These are phyloP conservation scores for Oreonectes daqikongensis DNA, from an alignment of 2,797 vertebrate species.

Conservation along the genomic window DNA sequence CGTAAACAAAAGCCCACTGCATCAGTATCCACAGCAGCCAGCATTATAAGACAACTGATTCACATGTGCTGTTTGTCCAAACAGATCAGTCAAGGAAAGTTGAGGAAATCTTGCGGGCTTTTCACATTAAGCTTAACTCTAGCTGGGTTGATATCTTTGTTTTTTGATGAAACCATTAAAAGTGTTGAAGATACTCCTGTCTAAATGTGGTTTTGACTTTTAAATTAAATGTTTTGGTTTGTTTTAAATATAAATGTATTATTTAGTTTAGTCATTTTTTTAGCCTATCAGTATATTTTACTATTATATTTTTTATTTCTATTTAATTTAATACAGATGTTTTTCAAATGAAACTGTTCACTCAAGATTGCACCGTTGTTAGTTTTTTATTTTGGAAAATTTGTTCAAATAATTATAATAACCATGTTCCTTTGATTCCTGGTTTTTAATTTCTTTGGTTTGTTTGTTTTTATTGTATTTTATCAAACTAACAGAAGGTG, in stretches of 20 bases:
- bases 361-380: not conserved
- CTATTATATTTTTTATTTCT: no score
- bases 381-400: not conserved
- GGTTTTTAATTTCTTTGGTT: no score
- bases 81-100: constrained; percentile 13
- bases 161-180: no score
- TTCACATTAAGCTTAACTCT: not conserved
- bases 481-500: not conserved
- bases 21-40: not conserved
- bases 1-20: constrained; percentile 1
- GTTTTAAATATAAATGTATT: no score
- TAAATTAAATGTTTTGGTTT: no score
- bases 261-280: no score
- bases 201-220: no score
- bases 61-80: constrained; percentile 25
- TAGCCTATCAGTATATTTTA: no score
- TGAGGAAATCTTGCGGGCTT: constrained; percentile 1
- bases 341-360: no score
- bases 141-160: not conserved
- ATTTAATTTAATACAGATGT: no score
- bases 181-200: no score
- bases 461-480: not conserved
- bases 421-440: not conserved
- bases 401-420: no score
- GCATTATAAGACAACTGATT: not conserved